Percentiles rank a stretch among this genome's conserved stretches.
Conservation (phyloP, 30 jellyfish, hydroid and myxozoan genomes). For the Chrysaora quinquecirrha region DNA sequence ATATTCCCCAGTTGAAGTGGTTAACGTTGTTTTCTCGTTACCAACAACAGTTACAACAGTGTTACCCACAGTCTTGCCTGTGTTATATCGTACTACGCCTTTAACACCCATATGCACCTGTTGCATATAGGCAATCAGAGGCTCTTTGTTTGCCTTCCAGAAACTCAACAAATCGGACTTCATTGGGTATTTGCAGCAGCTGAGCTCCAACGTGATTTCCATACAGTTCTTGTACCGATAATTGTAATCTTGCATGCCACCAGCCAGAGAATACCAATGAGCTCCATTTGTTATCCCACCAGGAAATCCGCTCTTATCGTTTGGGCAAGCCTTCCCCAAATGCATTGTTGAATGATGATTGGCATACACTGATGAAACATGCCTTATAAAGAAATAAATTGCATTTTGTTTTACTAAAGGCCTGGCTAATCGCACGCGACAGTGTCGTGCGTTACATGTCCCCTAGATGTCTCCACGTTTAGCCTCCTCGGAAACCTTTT, state of each 20-base stretch:
- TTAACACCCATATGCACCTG: slow-evolving; percentile 91
- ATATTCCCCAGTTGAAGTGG: slow-evolving; percentile 83
- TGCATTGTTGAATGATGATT: slow-evolving; percentile 80
- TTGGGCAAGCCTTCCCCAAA: slow-evolving; percentile 73
- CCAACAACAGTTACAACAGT: slow-evolving; percentile 59
- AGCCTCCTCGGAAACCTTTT: too few relatives aligned
- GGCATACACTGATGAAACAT: slow-evolving; percentile 79
- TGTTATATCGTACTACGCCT: slow-evolving; percentile 67
- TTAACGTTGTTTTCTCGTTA: slow-evolving; percentile 54
- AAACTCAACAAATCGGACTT: slow-evolving; percentile 8
- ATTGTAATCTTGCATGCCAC: slow-evolving; percentile 99
- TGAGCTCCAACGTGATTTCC: slow-evolving; percentile 88
- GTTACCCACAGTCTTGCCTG: slow-evolving; percentile 45
- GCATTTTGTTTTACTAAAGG: too few relatives aligned
- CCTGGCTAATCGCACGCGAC: too few relatives aligned
- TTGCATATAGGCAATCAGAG: slow-evolving; percentile 75
- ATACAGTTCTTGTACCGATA: slow-evolving; percentile 89
- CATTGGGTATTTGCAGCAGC: slow-evolving; percentile 86
- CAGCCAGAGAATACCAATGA: slow-evolving; percentile 83
- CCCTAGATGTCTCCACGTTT: too few relatives aligned
- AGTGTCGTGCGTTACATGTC: too few relatives aligned
- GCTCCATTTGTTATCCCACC: slow-evolving; percentile 99
- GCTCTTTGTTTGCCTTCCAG: slow-evolving; percentile 78
- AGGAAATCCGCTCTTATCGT: slow-evolving; percentile 55
- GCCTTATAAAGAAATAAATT: slow-evolving; percentile 55